Base-by-base conservation (phyloP, 2,888 invertebrate genomes). In the Spicauda simplicius region DNA sequence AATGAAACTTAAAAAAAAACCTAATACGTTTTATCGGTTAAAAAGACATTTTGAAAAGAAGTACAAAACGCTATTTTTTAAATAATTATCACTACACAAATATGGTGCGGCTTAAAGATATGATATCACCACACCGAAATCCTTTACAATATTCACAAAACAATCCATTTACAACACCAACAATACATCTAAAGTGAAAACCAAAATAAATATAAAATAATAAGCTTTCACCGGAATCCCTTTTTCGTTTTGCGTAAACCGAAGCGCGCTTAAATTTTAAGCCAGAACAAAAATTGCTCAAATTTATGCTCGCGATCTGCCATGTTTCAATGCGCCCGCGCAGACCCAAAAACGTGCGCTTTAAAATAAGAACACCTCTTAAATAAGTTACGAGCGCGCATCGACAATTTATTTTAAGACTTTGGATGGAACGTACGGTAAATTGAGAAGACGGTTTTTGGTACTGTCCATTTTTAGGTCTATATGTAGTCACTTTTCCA, bases 351-450 rank as follows among this genome's bases (percentile, higher is more conserved):
- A 84, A 80, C 81, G 80, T 82, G 81, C 77, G 75, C 71, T 75
- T 82, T 79, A 78, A 83, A 77, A 81, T 79, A 80, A 81, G 82
- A 82, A 81, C 82, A 82, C 82, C 77, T 76, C 77, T 79, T 77
- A 82, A 82, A 83, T 86, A 84, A 87, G 78, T 82, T 84, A 85
- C 84, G 80, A 75, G 76, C 77, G 75, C 78, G 77, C 73, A 72
- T 73, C 72, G 73, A 77, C 76, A 80, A 87, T 86, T 86, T 86
- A 87, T 88, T 79, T 79, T 78, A 74, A 72, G 73, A 70, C 70
- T 58, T 12, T 16, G 48, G 48, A 41, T 25, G 45, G 30, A 41
- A 45, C 30, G 14, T 53, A 61, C 61, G 61, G 33, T 61, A 41
- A 33, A 58, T 53, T 61, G 14, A 37, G 61, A 52, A 20, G 37